A percentile compares a stretch with the other conserved stretches of the same genome.
These are phyloP conservation scores for Lutraria lutraria DNA, from an alignment of 2,888 invertebrate species.

Conservation along the genomic window DNA sequence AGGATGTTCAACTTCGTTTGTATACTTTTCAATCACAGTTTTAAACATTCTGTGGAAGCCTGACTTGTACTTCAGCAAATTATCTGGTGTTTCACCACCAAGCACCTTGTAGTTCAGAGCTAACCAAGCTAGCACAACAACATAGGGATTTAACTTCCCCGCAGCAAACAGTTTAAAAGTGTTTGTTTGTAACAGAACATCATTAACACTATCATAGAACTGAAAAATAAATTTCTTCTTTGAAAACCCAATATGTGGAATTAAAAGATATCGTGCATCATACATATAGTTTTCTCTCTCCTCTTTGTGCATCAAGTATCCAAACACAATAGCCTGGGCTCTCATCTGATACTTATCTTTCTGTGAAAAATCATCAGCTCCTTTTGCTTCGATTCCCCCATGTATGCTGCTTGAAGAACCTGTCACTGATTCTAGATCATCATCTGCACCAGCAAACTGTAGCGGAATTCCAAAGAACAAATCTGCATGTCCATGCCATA, in stretches of 20 bases:
- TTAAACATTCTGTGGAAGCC: slow-evolving; percentile 10
- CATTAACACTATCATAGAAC: slow-evolving; percentile 29
- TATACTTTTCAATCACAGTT: neutral
- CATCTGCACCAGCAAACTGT: no score
- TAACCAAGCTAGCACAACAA: neutral
- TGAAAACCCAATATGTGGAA: slow-evolving; percentile 11
- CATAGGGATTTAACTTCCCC: slow-evolving; percentile 5
- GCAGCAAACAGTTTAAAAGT: neutral
- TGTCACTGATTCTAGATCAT: no score
- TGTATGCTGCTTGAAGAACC: no score
- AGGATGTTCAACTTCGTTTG: neutral
- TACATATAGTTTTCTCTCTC: neutral
- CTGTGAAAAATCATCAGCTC: no score
- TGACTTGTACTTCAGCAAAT: neutral
- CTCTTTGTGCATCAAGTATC: neutral
- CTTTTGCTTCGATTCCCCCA: no score
- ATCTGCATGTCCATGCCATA: no score
- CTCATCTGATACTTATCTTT: slow-evolving; percentile 15
- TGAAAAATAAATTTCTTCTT: slow-evolving; percentile 3
- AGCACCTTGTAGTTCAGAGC: slow-evolving; percentile 2
- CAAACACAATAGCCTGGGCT: slow-evolving; percentile 21
- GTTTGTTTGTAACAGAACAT: slow-evolving; percentile 14
- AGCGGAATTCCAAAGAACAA: no score
- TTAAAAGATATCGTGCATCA: neutral
- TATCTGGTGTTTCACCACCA: neutral